These are phyloP conservation scores for Pholis gunnellus DNA, from an alignment of 2,113 vertebrate genomes.

Conservation along the genomic window DNA sequence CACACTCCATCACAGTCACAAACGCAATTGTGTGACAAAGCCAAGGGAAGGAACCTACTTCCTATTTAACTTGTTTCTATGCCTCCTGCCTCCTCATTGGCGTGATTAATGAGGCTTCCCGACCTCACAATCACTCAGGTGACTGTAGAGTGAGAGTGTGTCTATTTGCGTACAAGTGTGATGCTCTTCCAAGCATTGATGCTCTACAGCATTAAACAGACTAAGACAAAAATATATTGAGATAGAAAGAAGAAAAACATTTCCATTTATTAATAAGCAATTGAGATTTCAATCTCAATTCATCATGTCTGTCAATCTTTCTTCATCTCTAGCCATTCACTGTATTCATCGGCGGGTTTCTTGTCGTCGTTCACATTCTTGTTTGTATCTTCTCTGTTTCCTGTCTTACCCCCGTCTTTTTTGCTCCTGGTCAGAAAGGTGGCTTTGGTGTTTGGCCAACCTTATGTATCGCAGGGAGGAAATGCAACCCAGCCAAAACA, in stretches of 20 bases:
- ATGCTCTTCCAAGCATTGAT: slow-evolving; percentile 10
- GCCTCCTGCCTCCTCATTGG: slow-evolving; percentile 67
- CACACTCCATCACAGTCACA: slow-evolving; percentile 67
- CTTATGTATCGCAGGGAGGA: slow-evolving; percentile 33
- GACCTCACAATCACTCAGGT: slow-evolving; percentile 37
- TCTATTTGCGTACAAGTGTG: background rate
- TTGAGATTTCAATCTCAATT: background rate
- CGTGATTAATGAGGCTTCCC: slow-evolving; percentile 69
- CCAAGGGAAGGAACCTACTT: slow-evolving; percentile 72
- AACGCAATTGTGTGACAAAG: slow-evolving; percentile 64
- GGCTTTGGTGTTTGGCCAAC: slow-evolving; percentile 34
- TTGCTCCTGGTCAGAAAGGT: slow-evolving; percentile 16
- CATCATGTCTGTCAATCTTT: background rate
- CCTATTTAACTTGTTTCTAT: slow-evolving; percentile 64
- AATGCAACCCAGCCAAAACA: slow-evolving; percentile 55
- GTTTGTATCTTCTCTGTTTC: background rate
- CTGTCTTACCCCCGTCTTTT: slow-evolving; percentile 11
- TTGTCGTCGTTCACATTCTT: background rate
- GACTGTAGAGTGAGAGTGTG: background rate
- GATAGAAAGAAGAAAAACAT: slow-evolving; percentile 3
- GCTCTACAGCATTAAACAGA: background rate
- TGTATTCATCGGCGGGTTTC: background rate
- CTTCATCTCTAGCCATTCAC: background rate
- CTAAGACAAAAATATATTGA: slow-evolving; percentile 6
- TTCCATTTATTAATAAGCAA: background rate